phyloP scores from a whole-genome alignment of 2,797 vertebrate species.

The Lepilemur ruficaudatus region DNA sequence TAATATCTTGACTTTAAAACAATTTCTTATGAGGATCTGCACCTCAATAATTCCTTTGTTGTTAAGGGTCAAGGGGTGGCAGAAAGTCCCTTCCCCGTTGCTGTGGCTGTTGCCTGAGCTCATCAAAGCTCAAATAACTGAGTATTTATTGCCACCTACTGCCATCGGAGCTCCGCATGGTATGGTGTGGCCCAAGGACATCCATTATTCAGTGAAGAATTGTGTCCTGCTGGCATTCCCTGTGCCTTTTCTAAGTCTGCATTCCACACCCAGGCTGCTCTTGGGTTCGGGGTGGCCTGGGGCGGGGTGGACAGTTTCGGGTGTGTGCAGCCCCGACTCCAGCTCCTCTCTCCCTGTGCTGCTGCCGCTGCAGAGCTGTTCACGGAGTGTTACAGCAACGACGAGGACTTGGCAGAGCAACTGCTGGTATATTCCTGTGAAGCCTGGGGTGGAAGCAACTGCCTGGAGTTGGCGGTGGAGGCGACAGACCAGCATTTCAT shows the following conservation, averaged over 20 bases:
- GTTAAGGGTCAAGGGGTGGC: neutral
- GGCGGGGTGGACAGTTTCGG: neutral
- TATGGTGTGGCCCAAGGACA: rapidly evolving
- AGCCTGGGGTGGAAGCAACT: conserved; percentile 88
- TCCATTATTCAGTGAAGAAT: rapidly evolving
- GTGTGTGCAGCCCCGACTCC: too few relatives aligned
- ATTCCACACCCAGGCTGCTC: neutral
- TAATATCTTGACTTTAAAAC: neutral
- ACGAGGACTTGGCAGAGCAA: conserved; percentile 86
- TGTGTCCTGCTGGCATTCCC: rapidly evolving
- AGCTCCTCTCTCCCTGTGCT: neutral
- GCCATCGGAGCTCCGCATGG: neutral
- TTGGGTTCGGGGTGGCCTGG: neutral
- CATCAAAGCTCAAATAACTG: rapidly evolving
- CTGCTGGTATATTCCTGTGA: conserved; percentile 87
- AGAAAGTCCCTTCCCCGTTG: neutral
- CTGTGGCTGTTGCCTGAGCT: neutral
- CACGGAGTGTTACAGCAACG: conserved; percentile 87
- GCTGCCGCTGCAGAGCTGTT: conserved; percentile 83
- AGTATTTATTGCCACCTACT: neutral
- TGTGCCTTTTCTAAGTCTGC: rapidly evolving
- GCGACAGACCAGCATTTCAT: conserved; percentile 88
- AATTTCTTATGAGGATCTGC: neutral
- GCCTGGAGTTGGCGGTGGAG: conserved; percentile 87
- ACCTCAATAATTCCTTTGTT: neutral